phyloP scores from a whole-genome alignment of 2,113 vertebrate genomes.

The Acrocephalus arundinaceus region DNA sequence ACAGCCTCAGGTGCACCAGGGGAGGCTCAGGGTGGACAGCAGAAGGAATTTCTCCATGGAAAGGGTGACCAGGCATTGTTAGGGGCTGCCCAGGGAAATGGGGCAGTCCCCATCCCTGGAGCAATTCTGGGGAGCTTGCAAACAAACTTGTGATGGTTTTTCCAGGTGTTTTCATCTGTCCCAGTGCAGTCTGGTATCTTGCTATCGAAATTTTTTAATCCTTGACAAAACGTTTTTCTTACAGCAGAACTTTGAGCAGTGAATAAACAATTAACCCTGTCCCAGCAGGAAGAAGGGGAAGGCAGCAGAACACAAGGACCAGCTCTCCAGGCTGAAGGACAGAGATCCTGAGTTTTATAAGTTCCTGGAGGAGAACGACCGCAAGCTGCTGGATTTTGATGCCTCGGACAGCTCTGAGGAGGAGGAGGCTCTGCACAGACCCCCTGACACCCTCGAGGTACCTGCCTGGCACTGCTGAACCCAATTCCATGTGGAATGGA shows the following conservation, averaged over 20 bases:
- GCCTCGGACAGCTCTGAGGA: slow-evolving; percentile 89
- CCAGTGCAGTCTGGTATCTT: fast-evolving
- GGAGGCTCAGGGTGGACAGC: fast-evolving
- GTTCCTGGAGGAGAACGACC: slow-evolving; percentile 90
- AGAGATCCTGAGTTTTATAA: slow-evolving; percentile 95
- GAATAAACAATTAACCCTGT: background rate
- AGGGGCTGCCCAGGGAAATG: background rate
- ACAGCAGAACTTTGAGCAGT: background rate
- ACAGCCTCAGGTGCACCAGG: fast-evolving
- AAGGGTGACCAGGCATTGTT: fast-evolving
- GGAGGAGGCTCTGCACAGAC: slow-evolving; percentile 78
- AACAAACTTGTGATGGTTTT: fast-evolving
- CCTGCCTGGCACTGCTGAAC: too few relatives aligned
- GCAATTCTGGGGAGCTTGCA: too few relatives aligned
- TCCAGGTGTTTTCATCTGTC: background rate
- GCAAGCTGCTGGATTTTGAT: slow-evolving; percentile 86
- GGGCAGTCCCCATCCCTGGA: background rate
- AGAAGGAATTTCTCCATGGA: background rate
- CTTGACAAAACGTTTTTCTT: background rate
- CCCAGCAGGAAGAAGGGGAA: slow-evolving; percentile 71
- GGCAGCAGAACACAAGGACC: slow-evolving; percentile 87
- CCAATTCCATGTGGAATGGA: too few relatives aligned
- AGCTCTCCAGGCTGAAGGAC: slow-evolving; percentile 86
- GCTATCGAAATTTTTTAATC: fast-evolving
- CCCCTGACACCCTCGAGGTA: slow-evolving; percentile 79